These are phyloP conservation scores for Lomographa bimaculata DNA, from an alignment of 2,888 invertebrate species.

Conservation along the genomic window DNA sequence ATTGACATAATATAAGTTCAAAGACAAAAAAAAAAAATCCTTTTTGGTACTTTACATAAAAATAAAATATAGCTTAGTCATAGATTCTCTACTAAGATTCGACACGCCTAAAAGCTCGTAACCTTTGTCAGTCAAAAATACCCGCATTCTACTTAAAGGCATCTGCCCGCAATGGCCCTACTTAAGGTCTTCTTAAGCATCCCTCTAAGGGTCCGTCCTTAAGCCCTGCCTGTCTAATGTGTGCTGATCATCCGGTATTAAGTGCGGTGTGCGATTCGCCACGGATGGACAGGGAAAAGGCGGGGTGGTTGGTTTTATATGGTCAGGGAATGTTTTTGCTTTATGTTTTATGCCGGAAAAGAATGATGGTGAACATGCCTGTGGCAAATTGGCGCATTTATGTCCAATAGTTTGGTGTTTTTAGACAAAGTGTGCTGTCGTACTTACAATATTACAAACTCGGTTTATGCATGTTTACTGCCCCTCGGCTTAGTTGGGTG, in stretches of 20 bases:
- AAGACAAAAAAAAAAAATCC: not conserved
- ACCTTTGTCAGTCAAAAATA: constrained; percentile 16
- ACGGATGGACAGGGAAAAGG: constrained; percentile 49
- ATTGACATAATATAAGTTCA: not conserved
- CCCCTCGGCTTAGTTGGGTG: no score
- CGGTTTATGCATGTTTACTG: no score
- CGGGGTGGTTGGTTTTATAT: constrained; percentile 31
- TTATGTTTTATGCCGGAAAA: constrained; percentile 1
- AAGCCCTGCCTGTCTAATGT: constrained; percentile 41
- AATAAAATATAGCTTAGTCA: no score
- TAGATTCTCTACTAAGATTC: no score
- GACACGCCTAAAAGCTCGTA: constrained; percentile 4
- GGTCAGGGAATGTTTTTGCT: constrained; percentile 2
- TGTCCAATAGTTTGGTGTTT: no score
- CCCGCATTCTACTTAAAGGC: constrained; percentile 15
- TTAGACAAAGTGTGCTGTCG: no score
- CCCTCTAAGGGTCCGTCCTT: constrained; percentile 28
- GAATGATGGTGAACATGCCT: constrained; percentile 4
- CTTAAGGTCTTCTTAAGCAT: constrained; percentile 37
- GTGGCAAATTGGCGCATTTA: not conserved
- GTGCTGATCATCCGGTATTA: constrained; percentile 56
- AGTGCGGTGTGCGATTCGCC: constrained; percentile 40
- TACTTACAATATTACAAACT: no score
- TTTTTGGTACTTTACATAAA: no score
- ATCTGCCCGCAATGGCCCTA: constrained; percentile 31